Evolutionary conservation across 2,888 invertebrate genomes (phyloP), one percentile per base, ranked within the genome.

Genomic region (Cryptus viduatorius): DNA sequence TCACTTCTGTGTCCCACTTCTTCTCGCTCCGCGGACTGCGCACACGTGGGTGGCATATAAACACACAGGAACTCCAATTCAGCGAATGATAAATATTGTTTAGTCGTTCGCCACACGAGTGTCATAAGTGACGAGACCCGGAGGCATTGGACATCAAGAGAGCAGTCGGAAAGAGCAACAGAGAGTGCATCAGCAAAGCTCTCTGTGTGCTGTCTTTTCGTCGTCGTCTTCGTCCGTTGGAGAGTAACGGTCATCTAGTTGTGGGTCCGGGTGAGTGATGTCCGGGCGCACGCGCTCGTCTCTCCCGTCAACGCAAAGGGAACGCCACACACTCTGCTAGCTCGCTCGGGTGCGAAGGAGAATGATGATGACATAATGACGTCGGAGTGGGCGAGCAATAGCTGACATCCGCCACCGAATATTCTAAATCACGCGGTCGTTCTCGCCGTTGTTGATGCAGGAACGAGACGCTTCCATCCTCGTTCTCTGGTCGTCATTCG

Each of bases 291-390:
- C 88, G 92, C 93, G 92, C 91, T 92, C 93, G 92, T 91, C 92
- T 92, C 91, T 92, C 91, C 91, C 92, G 93, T 93, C 92, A 92
- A 92, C 92, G 89, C 71, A 56, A 56, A 48, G 80, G 67, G 67
- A 72, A 72, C 72, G 71, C 12, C 61, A 29, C 29, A 31, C 29
- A 29, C 61, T 31, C 61, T 65, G 73, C 79, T 86, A 82, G 82
- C 71, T 75, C 83, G 78, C 75, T 59, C 84, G 83, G 89, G 90
- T 89, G 93, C 93, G 90, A 93, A 93, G 91, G 92, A 93, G 93
- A 93, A 92, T 93, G 92, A 93, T 93, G 93, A 93, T 93, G 93
- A 93, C 93, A 93, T 93, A 93, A 93, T 93, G 93, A 93, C 93
- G 89, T 92, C 93, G 91, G 92, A 91, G 93, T 93, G 93, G 93